phyloP scores from a whole-genome alignment of 2,888 invertebrate genomes.

The Phaedon cochleariae region DNA sequence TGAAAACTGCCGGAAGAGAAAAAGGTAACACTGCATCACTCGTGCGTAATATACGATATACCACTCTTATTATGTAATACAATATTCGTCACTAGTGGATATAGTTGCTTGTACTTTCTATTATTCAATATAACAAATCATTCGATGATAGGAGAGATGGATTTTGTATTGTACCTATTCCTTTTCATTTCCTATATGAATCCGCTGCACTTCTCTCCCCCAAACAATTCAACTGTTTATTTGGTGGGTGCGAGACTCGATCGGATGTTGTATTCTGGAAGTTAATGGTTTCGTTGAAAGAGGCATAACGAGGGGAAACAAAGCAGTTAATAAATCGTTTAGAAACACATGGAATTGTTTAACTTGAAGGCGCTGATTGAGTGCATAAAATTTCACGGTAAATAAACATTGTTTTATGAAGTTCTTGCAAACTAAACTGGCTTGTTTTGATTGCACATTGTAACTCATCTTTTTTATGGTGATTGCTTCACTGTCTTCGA shows the following conservation, averaged over 20 bases:
- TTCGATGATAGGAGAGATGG: too few species aligned
- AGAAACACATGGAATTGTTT: constrained; percentile 52
- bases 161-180: too few species aligned
- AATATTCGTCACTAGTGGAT: too few species aligned
- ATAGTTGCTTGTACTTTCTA: too few species aligned
- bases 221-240: constrained; percentile 24
- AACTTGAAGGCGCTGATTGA: constrained; percentile 51
- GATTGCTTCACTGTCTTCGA: constrained; percentile 14
- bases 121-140: too few species aligned
- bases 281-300: constrained; percentile 51
- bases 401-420: constrained; percentile 52
- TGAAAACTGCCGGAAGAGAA: too few species aligned
- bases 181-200: too few species aligned
- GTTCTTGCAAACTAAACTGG: constrained; percentile 40
- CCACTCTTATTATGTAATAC: too few species aligned
- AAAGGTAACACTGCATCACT: too few species aligned
- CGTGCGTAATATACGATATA: too few species aligned
- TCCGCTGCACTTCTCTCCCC: constrained; percentile 24
- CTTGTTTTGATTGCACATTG: constrained; percentile 41
- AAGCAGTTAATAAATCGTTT: constrained; percentile 51
- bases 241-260: constrained; percentile 30
- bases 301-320: constrained; percentile 49
- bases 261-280: constrained; percentile 40
- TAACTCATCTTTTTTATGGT: constrained; percentile 28
- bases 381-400: constrained; percentile 50